Conservation (phyloP, 2,888 invertebrate genomes). For the Drosophila cognata region DNA sequence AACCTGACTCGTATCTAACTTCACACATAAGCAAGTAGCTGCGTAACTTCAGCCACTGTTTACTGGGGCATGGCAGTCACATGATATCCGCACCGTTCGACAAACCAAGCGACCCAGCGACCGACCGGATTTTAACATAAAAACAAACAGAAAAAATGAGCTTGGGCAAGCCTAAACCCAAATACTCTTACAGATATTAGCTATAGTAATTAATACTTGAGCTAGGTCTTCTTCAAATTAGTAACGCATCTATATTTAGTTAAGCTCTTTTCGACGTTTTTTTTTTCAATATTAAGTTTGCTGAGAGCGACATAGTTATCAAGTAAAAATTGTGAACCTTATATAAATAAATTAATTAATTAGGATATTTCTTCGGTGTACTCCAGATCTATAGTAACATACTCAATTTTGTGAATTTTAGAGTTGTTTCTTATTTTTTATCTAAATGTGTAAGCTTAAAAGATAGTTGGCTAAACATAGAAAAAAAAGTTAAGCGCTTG, state of each 20-base stretch:
- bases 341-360: not conserved
- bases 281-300: not conserved
- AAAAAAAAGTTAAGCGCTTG: not conserved
- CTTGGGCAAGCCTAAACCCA: not conserved
- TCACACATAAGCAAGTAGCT: not conserved
- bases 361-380: not conserved
- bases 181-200: slow-evolving; percentile 8
- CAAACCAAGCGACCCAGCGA: slow-evolving; percentile 20
- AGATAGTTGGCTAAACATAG: not conserved
- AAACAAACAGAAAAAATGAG: slow-evolving; percentile 17
- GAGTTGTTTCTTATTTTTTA: not conserved
- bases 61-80: slow-evolving; percentile 63
- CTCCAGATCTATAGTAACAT: not conserved
- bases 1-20: slow-evolving; percentile 18
- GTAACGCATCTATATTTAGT: not conserved
- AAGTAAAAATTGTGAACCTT: not conserved
- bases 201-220: not conserved
- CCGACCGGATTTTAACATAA: slow-evolving; percentile 66
- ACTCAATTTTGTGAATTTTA: not conserved
- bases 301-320: not conserved
- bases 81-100: slow-evolving; percentile 53
- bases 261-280: not conserved
- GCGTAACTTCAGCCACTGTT: slow-evolving; percentile 42
- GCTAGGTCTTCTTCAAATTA: not conserved
- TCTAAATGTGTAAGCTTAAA: not conserved